phyloP scores from a whole-genome alignment of 2,888 invertebrate species.

The Drosophila subquinaria region DNA sequence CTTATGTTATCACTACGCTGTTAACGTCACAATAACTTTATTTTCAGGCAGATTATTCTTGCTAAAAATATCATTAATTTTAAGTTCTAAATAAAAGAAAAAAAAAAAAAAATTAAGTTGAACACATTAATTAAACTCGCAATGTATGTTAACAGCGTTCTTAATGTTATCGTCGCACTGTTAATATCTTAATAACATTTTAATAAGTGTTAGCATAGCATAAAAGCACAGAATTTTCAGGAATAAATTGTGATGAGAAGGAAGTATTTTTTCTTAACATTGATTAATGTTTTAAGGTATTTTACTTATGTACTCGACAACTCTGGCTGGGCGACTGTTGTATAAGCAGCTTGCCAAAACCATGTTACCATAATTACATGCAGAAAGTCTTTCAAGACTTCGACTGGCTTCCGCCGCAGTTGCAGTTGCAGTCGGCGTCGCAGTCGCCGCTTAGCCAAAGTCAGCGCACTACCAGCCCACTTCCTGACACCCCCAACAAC shows the following conservation, averaged over 20 bases:
- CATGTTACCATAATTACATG: constrained; percentile 83
- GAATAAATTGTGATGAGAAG: neutral
- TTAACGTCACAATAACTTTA: no score
- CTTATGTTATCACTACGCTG: no score
- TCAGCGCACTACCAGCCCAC: constrained; percentile 17
- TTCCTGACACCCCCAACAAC: constrained; percentile 23
- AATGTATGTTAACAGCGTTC: neutral
- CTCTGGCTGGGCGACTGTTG: constrained; percentile 42
- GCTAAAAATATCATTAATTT: no score
- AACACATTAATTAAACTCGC: no score
- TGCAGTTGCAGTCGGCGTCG: constrained; percentile 26
- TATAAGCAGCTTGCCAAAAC: constrained; percentile 69
- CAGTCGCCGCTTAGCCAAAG: constrained; percentile 54
- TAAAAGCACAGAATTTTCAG: no score
- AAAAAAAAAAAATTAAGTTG: no score
- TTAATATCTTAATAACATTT: neutral
- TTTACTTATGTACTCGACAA: constrained; percentile 40
- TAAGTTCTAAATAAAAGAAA: no score
- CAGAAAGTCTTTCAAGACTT: constrained; percentile 67
- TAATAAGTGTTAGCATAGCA: no score
- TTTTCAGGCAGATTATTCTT: no score
- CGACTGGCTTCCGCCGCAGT: constrained; percentile 61
- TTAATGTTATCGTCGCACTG: neutral
- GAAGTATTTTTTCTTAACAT: neutral
- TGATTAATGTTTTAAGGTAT: neutral